Evolutionary conservation across 2,797 vertebrate species (phyloP), one percentile per base, ranked within the genome.

Genomic region (Microcaecilia unicolor): DNA sequence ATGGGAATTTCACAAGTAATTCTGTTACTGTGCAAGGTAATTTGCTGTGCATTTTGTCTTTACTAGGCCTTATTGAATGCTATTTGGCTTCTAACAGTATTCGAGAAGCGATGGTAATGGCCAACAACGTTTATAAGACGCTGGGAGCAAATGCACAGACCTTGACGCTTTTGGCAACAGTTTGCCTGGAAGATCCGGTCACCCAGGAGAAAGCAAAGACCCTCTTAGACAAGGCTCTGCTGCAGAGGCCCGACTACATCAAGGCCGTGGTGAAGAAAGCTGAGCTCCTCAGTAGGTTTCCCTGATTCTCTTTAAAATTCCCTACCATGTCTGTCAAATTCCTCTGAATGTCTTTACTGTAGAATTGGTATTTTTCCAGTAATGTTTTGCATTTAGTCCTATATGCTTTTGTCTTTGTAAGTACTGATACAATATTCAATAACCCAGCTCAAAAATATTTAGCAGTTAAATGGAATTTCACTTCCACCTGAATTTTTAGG

Each of bases 261-360:
- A 99, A 98, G 67, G 96, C 96, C 5, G 95, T 99, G 37, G 93
- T 98, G 18, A 99, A 98, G 64, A 99, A 98, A 66, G 93, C 95
- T 2, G 96, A 99, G 24, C 80, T 99, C 13, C 90, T 98, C 39
- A 96, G 95, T 99, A 78, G 87, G 86, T 74, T 6, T 25, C 8
- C n/a, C n/a, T n/a, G n/a, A n/a, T n/a, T n/a, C n/a, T n/a, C n/a
- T n/a, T n/a, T n/a, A n/a, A n/a, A n/a, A n/a, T n/a, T n/a, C n/a
- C n/a, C n/a, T n/a, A n/a, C n/a, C n/a, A n/a, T n/a, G n/a, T n/a
- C n/a, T n/a, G n/a, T n/a, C n/a, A n/a, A n/a, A n/a, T n/a, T n/a
- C n/a, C n/a, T n/a, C n/a, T n/a, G n/a, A n/a, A n/a, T n/a, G n/a
- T n/a, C n/a, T n/a, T n/a, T n/a, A n/a, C n/a, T n/a, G n/a, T n/a